Evolutionary conservation across 2,113 vertebrate genomes (phyloP).

Genomic region (Nannospalax galili): DNA sequence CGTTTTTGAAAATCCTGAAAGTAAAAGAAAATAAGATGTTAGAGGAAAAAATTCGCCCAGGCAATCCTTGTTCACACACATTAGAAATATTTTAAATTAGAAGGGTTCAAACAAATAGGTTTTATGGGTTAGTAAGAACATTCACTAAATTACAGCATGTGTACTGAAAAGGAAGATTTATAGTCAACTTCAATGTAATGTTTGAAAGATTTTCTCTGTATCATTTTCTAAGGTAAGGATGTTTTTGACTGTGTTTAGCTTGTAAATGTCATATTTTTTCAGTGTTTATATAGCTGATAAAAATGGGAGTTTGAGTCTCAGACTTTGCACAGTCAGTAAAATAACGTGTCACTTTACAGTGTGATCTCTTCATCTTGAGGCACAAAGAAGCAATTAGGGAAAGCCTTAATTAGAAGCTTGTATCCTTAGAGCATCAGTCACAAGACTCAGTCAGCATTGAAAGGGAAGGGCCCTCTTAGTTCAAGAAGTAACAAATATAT

Average conservation of each 20-base stretch:
- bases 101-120: background rate
- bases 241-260: background rate
- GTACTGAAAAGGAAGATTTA: background rate
- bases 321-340: background rate
- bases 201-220: background rate
- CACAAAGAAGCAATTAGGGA: constrained; percentile 17
- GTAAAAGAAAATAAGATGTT: constrained; percentile 1
- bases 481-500: background rate
- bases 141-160: background rate
- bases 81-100: background rate
- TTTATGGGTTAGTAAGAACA: background rate
- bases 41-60: background rate
- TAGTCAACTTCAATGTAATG: background rate
- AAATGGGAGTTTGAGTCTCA: background rate
- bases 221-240: background rate
- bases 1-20: background rate
- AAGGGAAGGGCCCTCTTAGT: background rate
- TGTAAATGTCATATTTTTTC: background rate
- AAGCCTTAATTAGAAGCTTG: background rate
- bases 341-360: background rate
- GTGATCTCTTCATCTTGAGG: background rate
- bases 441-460: no score
- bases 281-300: background rate
- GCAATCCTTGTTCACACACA: background rate
- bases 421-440: background rate